Conservation (phyloP, 2,797 vertebrate genomes). For the Cyclura pinguis region DNA sequence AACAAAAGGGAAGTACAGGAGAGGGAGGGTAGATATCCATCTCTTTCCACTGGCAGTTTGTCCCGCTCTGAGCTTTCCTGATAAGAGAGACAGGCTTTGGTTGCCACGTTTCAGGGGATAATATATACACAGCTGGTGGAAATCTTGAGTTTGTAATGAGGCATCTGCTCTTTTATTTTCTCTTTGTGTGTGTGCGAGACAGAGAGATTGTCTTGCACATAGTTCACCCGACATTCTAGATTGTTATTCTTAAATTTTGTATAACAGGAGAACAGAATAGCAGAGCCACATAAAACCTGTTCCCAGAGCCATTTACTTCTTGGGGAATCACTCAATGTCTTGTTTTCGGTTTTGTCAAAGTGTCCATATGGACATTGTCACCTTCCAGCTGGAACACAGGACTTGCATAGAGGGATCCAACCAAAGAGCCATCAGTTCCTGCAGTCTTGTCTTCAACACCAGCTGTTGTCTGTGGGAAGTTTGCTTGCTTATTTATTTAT, state of each 20-base stretch:
- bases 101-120: neutral
- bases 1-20: neutral
- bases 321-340: no score
- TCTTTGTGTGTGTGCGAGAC: neutral
- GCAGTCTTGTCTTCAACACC: neutral
- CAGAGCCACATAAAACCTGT: neutral
- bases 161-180: neutral
- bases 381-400: neutral
- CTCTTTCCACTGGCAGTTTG: neutral
- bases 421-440: neutral
- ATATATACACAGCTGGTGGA: slow-evolving; percentile 21
- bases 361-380: neutral
- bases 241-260: neutral
- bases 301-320: neutral
- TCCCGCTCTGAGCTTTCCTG: neutral
- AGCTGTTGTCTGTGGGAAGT: neutral
- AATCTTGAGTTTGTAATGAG: neutral
- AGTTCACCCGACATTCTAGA: neutral
- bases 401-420: neutral
- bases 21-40: neutral
- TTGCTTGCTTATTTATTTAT: neutral
- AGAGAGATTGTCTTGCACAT: neutral
- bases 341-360: neutral
- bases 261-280: neutral
- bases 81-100: neutral